A percentile compares a stretch with the other conserved stretches of the same genome.
Evolutionary conservation across 1,140 invertebrate species (phyloP).

Genomic region (Eulimnadia texana): DNA sequence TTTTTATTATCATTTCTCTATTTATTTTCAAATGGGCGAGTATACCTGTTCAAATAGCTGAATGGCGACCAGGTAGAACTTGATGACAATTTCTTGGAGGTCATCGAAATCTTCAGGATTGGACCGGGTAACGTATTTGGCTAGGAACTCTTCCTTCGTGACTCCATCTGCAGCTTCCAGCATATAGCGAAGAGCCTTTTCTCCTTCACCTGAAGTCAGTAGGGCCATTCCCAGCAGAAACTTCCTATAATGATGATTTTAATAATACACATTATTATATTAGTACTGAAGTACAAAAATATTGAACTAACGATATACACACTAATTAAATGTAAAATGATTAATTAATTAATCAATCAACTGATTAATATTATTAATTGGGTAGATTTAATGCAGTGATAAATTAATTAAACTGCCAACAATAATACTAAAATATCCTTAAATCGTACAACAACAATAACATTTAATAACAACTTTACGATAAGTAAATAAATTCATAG

Average conservation of each 20-base stretch:
- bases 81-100: conserved; percentile 20
- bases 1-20: no score
- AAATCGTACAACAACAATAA: not conserved
- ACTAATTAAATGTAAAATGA: not conserved
- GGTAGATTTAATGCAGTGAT: no score
- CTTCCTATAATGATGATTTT: conserved; percentile 28
- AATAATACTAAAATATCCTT: no score
- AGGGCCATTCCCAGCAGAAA: conserved; percentile 43
- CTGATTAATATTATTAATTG: no score
- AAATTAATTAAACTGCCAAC: no score
- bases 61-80: conserved; percentile 52
- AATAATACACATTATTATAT: not conserved
- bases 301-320: not conserved
- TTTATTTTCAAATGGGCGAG: no score
- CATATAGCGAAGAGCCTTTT: conserved; percentile 61
- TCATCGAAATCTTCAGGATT: conserved; percentile 37
- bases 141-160: conserved; percentile 53
- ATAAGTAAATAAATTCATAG: not conserved
- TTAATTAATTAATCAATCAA: not conserved
- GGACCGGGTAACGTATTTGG: conserved; percentile 43
- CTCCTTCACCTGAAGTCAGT: conserved; percentile 36
- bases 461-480: not conserved
- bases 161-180: conserved; percentile 54
- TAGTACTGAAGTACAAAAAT: no score
- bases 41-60: conserved; percentile 70